Percentiles rank a stretch among this genome's conserved stretches.
phyloP scores from a whole-genome alignment of 2,888 invertebrate genomes.

The Invenusta paracnida region DNA sequence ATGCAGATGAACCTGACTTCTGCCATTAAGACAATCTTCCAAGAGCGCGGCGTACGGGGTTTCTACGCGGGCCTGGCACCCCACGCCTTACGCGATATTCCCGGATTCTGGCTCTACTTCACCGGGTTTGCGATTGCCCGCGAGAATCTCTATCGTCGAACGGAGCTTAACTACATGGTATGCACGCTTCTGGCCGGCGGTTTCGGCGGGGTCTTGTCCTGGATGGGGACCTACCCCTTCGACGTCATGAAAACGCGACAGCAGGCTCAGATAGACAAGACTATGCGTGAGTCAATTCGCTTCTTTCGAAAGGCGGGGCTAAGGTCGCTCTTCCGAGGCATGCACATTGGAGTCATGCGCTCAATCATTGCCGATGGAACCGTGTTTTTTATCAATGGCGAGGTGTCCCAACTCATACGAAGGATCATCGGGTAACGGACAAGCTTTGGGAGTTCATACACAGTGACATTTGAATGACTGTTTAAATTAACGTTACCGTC shows the following conservation, averaged over 20 bases:
- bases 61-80: background rate
- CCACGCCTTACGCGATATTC: background rate
- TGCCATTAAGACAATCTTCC: background rate
- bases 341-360: background rate
- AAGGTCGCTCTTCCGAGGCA: background rate
- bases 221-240: background rate
- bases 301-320: background rate
- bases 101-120: background rate
- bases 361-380: background rate
- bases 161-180: background rate
- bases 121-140: background rate
- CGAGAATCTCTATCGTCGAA: background rate
- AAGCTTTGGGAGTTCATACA: too few species aligned
- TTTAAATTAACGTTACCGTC: too few species aligned
- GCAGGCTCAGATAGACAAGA: background rate
- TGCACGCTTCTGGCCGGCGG: background rate
- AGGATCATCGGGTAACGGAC: too few species aligned
- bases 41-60: background rate
- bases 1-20: background rate
- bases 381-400: background rate
- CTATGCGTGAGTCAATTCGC: background rate
- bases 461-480: too few species aligned
- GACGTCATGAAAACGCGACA: background rate
- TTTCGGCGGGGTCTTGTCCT: background rate
- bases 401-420: background rate